Base-by-base conservation (phyloP, 2,113 vertebrate genomes). In the Ranitomeya imitator region DNA sequence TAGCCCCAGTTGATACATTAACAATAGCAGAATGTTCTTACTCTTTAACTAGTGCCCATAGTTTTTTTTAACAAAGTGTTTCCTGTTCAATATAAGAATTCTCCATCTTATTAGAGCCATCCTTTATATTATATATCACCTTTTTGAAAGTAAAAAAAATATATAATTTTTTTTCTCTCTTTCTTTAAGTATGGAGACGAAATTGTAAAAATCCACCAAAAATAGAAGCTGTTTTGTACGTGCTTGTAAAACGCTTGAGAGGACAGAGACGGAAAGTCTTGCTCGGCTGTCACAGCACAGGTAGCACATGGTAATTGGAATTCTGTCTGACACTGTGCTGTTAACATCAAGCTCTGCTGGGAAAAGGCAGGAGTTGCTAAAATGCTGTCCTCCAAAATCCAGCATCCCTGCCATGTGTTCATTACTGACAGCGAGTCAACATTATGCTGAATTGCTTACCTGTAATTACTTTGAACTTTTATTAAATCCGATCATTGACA, bases 191-290 rank as follows among this genome's bases (percentile, higher is more conserved):
- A 69, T 18, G 14, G 21, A 69, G 85, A 61, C 16, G 37, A 78
- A 21, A 77, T 78, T 80, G n/a, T 79, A 86, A 80, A 86, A 80
- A 81, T 60, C 18, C 52, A 4, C 86, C 61, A n/a, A 59, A 87
- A 87, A 80, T 87, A 87, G 85, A 59, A 23, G 4, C 6, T 19
- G 45, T 65, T 79, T 67, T 86, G 59, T 31, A 65, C 51, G 19
- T 26, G 85, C 61, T 79, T 86, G 26, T 79, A 79, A 79, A 55
- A 87, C 57, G 86, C 86, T 80, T 87, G 60, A 69, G 86, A 80
- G 85, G 55, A 67, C 74, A 86, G 61, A 57, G 63, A 80, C 51
- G 23, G 51, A 26, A 55, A 87, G 45, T 18, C 51, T 80, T 14
- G 69, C 69, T 80, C 18, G 19, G 78, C 51, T 80, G 76, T 87